Base-by-base conservation (phyloP, 2,888 invertebrate genomes). In the Microchrysa polita region DNA sequence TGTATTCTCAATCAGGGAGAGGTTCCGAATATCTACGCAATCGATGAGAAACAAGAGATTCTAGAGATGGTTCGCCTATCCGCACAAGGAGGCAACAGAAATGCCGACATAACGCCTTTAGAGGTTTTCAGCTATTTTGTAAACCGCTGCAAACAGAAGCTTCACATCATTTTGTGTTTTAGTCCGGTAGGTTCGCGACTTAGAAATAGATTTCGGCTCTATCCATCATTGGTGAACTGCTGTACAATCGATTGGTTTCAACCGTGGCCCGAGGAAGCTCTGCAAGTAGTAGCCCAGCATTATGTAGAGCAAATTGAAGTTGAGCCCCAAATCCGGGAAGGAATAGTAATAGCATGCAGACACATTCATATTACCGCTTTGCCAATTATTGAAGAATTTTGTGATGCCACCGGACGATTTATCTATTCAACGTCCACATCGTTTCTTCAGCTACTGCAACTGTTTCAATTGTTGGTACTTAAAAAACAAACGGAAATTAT, bases 191-290 rank as follows among this genome's bases (percentile, higher is more conserved):
- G 96, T 1, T 91, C 92, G 78, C 88, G 93, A 0, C 92, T 96
- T 83, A 88, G 94, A 42, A 90, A 92, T 0, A 88, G 93, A 0
- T 88, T 96, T 4, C 88, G 95, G 1, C 92, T 95, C 82, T 96
- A 96, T 85, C 96, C 96, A 0, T 95, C 95, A 0, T 84, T 96
- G 48, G 94, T 96, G 42, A 96, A 94, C 85, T 95, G 95, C 81
- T 96, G 95, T 83, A 95, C 96, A 1, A 95, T 96, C 78, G 95
- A 96, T 84, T 96, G 96, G 96, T 96, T 94, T 85, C 93, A 92
- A 84, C 91, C 91, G 73, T 96, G 95, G 95, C 95, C 95, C 0
- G 90, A 92, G 79, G 89, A 92, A 0, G 95, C 95, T 0, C 86
- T 96, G 27, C 91, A 93, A 87, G 95, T 95, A 79, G 92, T 93